These are phyloP conservation scores for Torymus aiolomorphi DNA, from an alignment of 2,888 invertebrate species.

Conservation along the genomic window DNA sequence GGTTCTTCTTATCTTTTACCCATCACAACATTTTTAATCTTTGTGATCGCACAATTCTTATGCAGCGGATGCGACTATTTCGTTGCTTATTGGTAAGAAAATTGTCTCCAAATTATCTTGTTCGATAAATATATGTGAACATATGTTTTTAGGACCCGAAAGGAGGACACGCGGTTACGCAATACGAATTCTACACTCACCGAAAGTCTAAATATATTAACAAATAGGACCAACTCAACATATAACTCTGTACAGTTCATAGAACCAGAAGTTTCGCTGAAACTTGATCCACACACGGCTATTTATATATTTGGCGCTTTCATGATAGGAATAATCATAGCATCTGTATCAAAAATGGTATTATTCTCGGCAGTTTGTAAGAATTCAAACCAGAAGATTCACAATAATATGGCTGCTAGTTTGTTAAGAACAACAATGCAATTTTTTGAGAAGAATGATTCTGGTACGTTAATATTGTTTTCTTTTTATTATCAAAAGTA, in stretches of 20 bases:
- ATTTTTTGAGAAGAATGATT: conserved; percentile 90
- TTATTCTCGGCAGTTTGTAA: conserved; percentile 84
- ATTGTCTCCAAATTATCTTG: not conserved
- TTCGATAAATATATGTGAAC: not conserved
- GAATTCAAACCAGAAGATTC: conserved; percentile 83
- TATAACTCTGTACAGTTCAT: too few relatives aligned
- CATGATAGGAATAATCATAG: conserved; percentile 79
- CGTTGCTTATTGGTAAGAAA: conserved; percentile 84
- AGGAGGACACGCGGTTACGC: conserved; percentile 70
- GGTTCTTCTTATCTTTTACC: conserved; percentile 79
- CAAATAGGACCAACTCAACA: too few relatives aligned
- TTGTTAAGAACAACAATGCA: conserved; percentile 86
- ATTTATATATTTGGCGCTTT: conserved; percentile 78
- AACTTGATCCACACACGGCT: conserved; percentile 62
- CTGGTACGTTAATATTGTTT: conserved; percentile 77
- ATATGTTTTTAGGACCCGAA: conserved; percentile 74
- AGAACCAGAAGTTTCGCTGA: not conserved
- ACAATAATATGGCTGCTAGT: conserved; percentile 81
- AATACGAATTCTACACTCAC: not conserved
- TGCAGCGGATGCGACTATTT: conserved; percentile 86
- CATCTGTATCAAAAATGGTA: conserved; percentile 81
- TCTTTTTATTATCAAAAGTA: too few relatives aligned
- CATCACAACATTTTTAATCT: conserved; percentile 77
- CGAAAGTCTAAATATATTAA: not conserved
- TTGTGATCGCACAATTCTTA: conserved; percentile 82